Evolutionary conservation across 2,797 vertebrate species (phyloP).

Genomic region (Labroides dimidiatus): DNA sequence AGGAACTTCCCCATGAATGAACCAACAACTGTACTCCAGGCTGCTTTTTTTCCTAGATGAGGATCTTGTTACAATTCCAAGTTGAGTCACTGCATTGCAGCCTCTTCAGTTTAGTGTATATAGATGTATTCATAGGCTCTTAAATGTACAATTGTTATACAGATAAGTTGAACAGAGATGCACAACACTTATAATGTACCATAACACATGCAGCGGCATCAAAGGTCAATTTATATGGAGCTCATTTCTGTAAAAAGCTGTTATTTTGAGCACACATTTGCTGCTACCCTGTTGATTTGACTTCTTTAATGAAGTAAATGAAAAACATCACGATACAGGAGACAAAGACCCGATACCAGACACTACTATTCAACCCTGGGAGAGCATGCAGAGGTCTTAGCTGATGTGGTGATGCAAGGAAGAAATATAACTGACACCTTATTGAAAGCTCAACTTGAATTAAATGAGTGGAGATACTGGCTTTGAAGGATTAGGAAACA

Average conservation of each 20-base stretch:
- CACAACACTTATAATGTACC: background rate
- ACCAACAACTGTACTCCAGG: conserved; percentile 31
- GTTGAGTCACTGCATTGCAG: conserved; percentile 24
- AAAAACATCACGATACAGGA: conserved; percentile 9
- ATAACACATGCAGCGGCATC: background rate
- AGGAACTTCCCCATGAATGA: conserved; percentile 64
- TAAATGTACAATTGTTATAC: conserved; percentile 1
- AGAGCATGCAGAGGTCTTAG: background rate
- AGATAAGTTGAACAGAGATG: background rate
- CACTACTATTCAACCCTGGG: background rate
- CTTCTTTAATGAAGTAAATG: background rate
- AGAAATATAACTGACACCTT: background rate
- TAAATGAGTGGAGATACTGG: conserved; percentile 2
- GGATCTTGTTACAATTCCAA: conserved; percentile 55
- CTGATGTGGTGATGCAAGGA: conserved; percentile 3
- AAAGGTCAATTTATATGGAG: conserved; percentile 5
- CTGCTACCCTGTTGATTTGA: background rate
- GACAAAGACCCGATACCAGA: conserved; percentile 7
- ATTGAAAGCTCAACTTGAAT: background rate
- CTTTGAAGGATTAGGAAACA: conserved; percentile 14
- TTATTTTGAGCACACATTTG: conserved; percentile 21
- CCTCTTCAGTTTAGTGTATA: background rate
- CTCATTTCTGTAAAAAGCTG: conserved; percentile 4
- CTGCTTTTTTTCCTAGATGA: conserved; percentile 2
- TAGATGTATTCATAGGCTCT: background rate